Evolutionary conservation across 2,113 vertebrate species (phyloP).

Genomic region (Oophaga pumilio): DNA sequence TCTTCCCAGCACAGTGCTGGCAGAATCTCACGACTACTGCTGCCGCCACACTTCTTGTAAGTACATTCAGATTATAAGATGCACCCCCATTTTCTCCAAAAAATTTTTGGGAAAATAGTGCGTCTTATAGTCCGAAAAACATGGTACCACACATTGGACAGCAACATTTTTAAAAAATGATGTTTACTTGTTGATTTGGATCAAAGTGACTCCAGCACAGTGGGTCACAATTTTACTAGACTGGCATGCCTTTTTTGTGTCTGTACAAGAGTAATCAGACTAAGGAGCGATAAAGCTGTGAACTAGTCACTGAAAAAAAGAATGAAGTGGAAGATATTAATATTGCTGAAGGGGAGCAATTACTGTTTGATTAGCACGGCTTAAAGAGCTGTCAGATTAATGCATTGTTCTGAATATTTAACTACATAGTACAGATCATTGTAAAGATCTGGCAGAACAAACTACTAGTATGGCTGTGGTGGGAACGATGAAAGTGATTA

Average conservation of each 20-base stretch:
- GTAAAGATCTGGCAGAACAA: not conserved
- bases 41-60: no score
- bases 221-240: not conserved
- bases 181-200: no score
- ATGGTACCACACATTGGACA: no score
- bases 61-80: no score
- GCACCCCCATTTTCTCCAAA: no score
- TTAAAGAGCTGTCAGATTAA: conserved; percentile 34
- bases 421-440: not conserved
- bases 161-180: no score
- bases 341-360: conserved; percentile 11
- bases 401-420: not conserved
- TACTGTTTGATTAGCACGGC: conserved; percentile 11
- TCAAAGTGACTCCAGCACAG: no score
- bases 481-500: not conserved
- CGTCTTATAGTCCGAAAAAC: no score
- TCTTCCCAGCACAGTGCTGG: no score
- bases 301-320: not conserved
- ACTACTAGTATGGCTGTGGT: not conserved
- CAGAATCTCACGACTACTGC: no score
- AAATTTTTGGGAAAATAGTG: no score
- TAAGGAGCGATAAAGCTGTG: not conserved
- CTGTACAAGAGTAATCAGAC: not conserved
- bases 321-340: not conserved
- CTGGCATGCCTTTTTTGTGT: not conserved